phyloP scores from a whole-genome alignment of 1,140 invertebrate genomes.

The Drosophila takahashii region DNA sequence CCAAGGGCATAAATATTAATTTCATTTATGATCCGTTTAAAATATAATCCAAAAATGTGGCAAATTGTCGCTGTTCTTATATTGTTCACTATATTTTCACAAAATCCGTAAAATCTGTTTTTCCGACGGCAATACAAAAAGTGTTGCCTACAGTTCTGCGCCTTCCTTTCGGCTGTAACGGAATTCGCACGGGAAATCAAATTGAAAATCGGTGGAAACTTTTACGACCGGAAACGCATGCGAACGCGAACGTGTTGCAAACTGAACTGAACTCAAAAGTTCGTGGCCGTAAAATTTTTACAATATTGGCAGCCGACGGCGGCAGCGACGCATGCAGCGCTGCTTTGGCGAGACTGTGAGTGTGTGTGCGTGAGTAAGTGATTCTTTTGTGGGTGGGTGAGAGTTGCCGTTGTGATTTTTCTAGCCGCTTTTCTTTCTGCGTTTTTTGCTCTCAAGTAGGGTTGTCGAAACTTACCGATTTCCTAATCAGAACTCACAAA shows the following conservation, averaged over 20 bases:
- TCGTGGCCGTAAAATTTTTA: slow-evolving; percentile 75
- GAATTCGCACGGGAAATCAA: slow-evolving; percentile 16
- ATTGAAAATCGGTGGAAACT: slow-evolving; percentile 18
- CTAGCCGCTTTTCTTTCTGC: slow-evolving; percentile 43
- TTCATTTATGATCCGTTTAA: not conserved
- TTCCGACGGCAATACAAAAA: slow-evolving; percentile 50
- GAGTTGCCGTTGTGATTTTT: slow-evolving; percentile 71
- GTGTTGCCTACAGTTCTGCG: slow-evolving; percentile 59
- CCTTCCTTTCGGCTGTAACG: slow-evolving; percentile 16
- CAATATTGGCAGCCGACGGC: slow-evolving; percentile 53
- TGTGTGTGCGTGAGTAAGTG: slow-evolving; percentile 21
- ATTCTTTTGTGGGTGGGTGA: slow-evolving; percentile 33
- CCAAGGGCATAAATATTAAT: slow-evolving; percentile 1
- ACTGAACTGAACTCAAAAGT: slow-evolving; percentile 78
- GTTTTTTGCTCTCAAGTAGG: slow-evolving; percentile 49
- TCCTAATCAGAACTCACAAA: not conserved
- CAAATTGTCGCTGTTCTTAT: not conserved
- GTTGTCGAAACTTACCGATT: not conserved
- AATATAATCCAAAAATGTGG: slow-evolving; percentile 18
- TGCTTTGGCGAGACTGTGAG: slow-evolving; percentile 30
- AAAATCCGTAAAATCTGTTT: slow-evolving; percentile 4
- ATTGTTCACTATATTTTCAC: slow-evolving; percentile 11
- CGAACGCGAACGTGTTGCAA: slow-evolving; percentile 73
- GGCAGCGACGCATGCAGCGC: slow-evolving; percentile 46
- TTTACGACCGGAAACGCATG: slow-evolving; percentile 32